A percentile compares a stretch with the other conserved stretches of the same genome.
Conservation (phyloP, 2,797 vertebrate species). For the Nyctalus aviator region DNA sequence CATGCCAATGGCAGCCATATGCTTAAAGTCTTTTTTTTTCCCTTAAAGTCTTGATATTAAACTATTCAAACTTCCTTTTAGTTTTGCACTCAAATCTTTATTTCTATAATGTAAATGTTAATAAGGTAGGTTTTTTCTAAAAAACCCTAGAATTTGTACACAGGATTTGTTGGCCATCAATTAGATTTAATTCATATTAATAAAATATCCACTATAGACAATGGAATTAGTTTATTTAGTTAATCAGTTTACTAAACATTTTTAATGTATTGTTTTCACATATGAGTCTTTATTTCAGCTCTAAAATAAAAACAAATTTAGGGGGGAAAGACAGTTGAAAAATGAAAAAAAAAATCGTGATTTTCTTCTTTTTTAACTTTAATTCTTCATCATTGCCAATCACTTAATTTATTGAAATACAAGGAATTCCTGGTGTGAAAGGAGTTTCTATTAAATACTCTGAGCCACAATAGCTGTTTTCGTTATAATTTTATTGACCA, state of each 20-base stretch:
- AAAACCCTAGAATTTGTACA: background rate
- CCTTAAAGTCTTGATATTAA: background rate
- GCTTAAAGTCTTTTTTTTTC: background rate
- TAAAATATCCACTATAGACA: slow-evolving; percentile 22
- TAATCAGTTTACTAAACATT: background rate
- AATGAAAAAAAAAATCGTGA: background rate
- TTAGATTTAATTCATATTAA: background rate
- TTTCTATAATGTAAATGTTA: slow-evolving; percentile 8
- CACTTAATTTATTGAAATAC: background rate
- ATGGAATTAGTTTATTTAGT: background rate
- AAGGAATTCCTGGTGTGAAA: background rate
- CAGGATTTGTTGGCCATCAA: background rate
- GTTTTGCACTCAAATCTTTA: slow-evolving; percentile 1
- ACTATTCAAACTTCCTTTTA: background rate
- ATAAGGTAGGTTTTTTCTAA: background rate
- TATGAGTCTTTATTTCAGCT: background rate
- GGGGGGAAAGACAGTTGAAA: background rate
- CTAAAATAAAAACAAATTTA: slow-evolving; percentile 18
- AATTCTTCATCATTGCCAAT: background rate
- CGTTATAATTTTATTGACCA: background rate
- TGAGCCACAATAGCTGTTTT: background rate
- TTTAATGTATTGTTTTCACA: slow-evolving; percentile 17
- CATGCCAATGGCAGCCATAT: background rate
- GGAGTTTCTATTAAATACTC: background rate
- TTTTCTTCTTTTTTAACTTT: slow-evolving; percentile 42